Evolutionary conservation across 2,888 invertebrate species (phyloP).

Genomic region (Diplolepis rosae): DNA sequence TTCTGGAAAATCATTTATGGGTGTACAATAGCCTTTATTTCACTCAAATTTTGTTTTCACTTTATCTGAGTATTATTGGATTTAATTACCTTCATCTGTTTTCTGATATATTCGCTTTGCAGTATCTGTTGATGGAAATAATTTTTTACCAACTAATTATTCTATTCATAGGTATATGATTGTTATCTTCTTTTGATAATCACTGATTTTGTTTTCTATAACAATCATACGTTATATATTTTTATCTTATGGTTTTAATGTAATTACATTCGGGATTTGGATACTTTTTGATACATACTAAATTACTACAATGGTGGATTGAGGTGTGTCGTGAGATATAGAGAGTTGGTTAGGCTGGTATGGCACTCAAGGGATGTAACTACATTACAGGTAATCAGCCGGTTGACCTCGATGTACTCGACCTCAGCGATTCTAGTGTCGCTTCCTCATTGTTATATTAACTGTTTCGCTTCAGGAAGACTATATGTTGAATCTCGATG

Average conservation of each 20-base stretch:
- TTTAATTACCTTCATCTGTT: too few species aligned
- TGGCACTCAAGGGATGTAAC: slow-evolving; percentile 59
- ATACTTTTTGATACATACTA: background rate
- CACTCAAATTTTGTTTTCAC: too few species aligned
- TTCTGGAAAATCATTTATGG: too few species aligned
- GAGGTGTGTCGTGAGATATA: slow-evolving; percentile 29
- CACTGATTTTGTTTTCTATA: too few species aligned
- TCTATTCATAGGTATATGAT: too few species aligned
- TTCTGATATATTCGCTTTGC: too few species aligned
- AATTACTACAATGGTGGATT: slow-evolving; percentile 17
- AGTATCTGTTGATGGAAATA: too few species aligned
- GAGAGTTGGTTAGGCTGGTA: slow-evolving; percentile 41
- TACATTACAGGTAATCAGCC: slow-evolving; percentile 65
- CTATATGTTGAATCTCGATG: background rate
- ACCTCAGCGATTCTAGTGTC: slow-evolving; percentile 37
- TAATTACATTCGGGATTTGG: background rate
- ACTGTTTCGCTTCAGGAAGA: background rate
- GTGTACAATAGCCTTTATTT: too few species aligned
- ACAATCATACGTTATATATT: too few species aligned
- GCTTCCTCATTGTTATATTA: background rate
- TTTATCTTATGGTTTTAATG: background rate
- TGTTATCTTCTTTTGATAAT: too few species aligned
- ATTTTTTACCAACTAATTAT: too few species aligned
- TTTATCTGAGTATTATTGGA: too few species aligned
- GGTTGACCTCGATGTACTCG: slow-evolving; percentile 60